A percentile compares a stretch with the other conserved stretches of the same genome.
Evolutionary conservation across 2,113 vertebrate genomes (phyloP).

Genomic region (Numenius arquata): DNA sequence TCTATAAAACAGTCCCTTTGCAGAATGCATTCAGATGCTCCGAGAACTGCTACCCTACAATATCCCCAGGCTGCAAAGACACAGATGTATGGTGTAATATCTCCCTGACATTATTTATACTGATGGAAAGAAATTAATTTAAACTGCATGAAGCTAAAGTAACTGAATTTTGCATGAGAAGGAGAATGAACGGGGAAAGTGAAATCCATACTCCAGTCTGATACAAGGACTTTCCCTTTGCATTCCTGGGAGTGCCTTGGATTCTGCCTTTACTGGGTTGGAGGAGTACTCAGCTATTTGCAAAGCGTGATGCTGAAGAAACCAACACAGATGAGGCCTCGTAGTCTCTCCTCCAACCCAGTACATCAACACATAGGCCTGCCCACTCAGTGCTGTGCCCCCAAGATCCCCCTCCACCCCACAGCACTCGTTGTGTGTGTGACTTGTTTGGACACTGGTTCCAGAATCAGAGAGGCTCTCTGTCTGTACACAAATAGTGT

Average conservation of each 20-base stretch:
- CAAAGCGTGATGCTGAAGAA: background rate
- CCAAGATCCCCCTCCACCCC: background rate
- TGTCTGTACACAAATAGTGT: background rate
- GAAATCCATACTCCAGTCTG: background rate
- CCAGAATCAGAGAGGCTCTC: background rate
- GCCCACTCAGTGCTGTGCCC: accelerated
- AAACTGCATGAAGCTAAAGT: background rate
- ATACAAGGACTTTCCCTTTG: background rate
- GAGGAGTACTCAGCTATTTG: background rate
- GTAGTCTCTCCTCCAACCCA: background rate
- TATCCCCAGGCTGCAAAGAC: background rate
- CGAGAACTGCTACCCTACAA: background rate
- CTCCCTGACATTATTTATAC: background rate
- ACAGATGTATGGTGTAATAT: background rate
- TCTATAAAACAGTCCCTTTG: background rate
- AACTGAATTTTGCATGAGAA: conserved; percentile 21
- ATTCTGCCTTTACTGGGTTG: background rate
- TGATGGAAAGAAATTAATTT: conserved; percentile 13
- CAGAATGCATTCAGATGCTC: background rate
- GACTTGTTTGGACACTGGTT: background rate
- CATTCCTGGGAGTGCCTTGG: background rate
- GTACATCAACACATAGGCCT: accelerated
- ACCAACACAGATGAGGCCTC: background rate
- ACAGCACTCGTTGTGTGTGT: background rate
- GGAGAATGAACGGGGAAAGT: background rate